Evolutionary conservation across 2,113 vertebrate genomes (phyloP), one percentile per base, ranked within the genome.

Genomic region (Bos javanicus): DNA sequence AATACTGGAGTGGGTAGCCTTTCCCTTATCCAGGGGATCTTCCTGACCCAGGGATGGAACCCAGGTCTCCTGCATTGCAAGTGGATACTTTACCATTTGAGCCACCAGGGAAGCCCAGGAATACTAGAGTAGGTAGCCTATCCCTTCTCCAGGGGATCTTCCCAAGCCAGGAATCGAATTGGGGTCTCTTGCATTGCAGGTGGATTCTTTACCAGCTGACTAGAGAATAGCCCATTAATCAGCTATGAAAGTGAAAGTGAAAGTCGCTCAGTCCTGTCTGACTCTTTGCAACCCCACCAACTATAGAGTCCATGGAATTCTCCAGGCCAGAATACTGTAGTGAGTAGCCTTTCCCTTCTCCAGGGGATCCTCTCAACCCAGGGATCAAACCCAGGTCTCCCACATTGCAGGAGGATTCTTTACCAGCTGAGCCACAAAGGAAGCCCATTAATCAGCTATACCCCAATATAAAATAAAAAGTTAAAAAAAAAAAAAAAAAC

Each of bases 261-360:
- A 67, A 67, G 33, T 19, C 3, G 0, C 16, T n/a, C 17, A n/a
- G 17, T 67, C 64, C 17, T 19, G 8, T 67, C 33, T 0, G 0
- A 67, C 8, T 67, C 33, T 67, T 67, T 67, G 64, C 64, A 36
- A 67, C 33, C 16, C 17, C 64, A n/a, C 16, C 64, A 19, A 67
- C 64, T 36, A 36, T 21, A 36, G 33, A 64, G 33, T n/a, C 33
- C 62, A n/a, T 67, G 64, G 33, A 19, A 21, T 11, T 71, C n/a
- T 71, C n/a, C 64, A 71, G 17, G n/a, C 17, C 64, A 71, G n/a
- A 6, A 71, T 21, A 36, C n/a, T 21, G 64, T 1, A 36, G 64
- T 19, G n/a, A n/a, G 64, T 36, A 36, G 17, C 64, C 64, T 71
- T 71, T 71, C 64, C 64, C 9, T 71, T 71, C 2, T 36, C n/a